A percentile compares a stretch with the other conserved stretches of the same genome.
These are phyloP conservation scores for Onychostruthus taczanowskii DNA, from an alignment of 2,113 vertebrate species.

Conservation along the genomic window DNA sequence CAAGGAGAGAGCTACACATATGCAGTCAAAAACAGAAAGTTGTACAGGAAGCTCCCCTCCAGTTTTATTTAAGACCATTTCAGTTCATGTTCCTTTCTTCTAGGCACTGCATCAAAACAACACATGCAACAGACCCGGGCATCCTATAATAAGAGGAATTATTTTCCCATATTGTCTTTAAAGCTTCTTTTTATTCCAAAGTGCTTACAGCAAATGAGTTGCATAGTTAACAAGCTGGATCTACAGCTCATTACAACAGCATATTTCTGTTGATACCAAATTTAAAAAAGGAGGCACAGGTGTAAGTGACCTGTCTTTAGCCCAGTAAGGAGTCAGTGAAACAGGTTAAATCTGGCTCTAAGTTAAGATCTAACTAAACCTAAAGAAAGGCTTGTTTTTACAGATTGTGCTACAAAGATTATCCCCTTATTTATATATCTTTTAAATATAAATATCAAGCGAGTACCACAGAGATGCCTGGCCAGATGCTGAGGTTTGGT, in stretches of 20 bases:
- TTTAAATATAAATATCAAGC: not conserved
- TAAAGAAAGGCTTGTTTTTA: not conserved
- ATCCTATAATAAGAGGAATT: not conserved
- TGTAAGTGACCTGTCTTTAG: not conserved
- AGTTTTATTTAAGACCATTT: not conserved
- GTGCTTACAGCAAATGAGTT: not conserved
- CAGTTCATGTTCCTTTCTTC: not conserved
- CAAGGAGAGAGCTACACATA: not conserved
- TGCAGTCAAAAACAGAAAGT: not conserved
- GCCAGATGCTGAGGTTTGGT: not conserved
- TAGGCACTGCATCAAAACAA: not conserved
- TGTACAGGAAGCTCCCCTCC: rapidly evolving
- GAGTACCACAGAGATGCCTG: not conserved
- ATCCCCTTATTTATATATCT: not conserved
- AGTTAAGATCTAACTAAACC: not conserved
- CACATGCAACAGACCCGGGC: not conserved
- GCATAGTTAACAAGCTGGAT: not conserved
- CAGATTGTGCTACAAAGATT: not conserved
- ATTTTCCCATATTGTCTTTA: not conserved
- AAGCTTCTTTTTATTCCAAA: not conserved
- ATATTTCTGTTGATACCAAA: not conserved
- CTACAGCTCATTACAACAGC: not conserved
- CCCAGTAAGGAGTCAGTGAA: not conserved
- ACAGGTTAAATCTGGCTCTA: not conserved
- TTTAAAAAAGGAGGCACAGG: not conserved